Base-by-base conservation (phyloP, 2,113 vertebrate species). In the Harpagus bidentatus region DNA sequence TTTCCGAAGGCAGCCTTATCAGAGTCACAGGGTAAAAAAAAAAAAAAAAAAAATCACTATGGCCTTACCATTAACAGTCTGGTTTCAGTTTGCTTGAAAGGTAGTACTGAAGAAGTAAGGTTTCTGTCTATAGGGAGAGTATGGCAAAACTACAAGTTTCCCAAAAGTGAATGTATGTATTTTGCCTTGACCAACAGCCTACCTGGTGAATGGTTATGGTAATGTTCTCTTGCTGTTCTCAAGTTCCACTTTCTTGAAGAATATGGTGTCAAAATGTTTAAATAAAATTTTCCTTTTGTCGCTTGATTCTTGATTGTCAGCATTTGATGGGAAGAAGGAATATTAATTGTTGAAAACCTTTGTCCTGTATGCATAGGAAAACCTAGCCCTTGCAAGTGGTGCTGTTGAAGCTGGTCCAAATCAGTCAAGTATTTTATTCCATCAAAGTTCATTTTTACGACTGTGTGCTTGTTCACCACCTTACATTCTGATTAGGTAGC, bases 1-100 rank as follows among this genome's bases (percentile, higher is more conserved):
- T 99, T 98, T 99, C 98, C 97, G 91, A 98, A 98, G 98, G 98
- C 97, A 94, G 97, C 97, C 97, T 98, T 99, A 99, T 98, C 98
- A 74, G 98, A 98, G 97, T 97, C 97, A 97, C 94, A 97, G 97
- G 96, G 98, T 98, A 95, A 98, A 98, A 98, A 98, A 98, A 98
- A 47, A 47, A 47, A 47, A 20, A 20, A 32, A 98, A 98, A 29
- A 98, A 98, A 98, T 98, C 95, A 97, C 98, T 98, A 97, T 95
- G 97, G 98, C 96, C 97, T 98, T 98, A 98, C 98, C 97, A 98
- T 98, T 98, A 98, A 98, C 98, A 95, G 96, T 97, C 98, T 99
- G 98, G 94, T 99, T 98, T 98, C 98, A 98, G 98, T 98, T 98
- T 98, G 96, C 98, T 98, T 98, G 98, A 98, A 98, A 94, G 88